Conservation (phyloP, 2,113 vertebrate genomes). For the Micromys minutus region DNA sequence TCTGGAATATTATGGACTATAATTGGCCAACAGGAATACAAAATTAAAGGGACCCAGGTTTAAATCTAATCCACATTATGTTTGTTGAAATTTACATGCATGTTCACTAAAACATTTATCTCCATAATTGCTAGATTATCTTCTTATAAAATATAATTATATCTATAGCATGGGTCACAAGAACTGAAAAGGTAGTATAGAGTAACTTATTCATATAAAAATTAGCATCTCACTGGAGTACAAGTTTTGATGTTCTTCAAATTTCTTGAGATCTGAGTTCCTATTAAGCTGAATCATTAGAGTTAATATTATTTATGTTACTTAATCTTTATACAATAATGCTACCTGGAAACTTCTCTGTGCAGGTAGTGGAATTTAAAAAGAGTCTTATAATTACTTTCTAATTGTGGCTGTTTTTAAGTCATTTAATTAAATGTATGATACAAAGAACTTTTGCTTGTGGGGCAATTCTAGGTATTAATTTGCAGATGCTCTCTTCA, state of each 20-base stretch:
- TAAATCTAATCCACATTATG: neutral
- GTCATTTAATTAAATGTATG: slow-evolving; percentile 36
- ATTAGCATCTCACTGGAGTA: neutral
- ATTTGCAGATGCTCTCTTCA: neutral
- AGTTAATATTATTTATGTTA: slow-evolving; percentile 8
- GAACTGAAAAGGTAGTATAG: neutral
- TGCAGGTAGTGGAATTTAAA: slow-evolving; percentile 37
- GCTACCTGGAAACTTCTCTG: neutral
- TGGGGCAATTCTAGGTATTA: neutral
- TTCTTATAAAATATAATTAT: neutral
- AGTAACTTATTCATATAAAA: neutral
- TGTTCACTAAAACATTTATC: neutral
- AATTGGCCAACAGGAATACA: neutral
- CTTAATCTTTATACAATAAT: slow-evolving; percentile 19
- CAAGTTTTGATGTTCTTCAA: slow-evolving; percentile 13
- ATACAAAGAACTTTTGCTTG: slow-evolving; percentile 3
- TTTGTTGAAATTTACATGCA: neutral
- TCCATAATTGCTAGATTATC: neutral
- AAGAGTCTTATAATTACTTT: slow-evolving; percentile 3
- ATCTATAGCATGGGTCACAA: neutral
- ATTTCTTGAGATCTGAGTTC: slow-evolving; percentile 18
- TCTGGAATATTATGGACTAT: neutral
- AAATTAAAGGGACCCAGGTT: neutral
- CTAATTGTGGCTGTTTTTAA: slow-evolving; percentile 22
- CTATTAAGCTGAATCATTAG: slow-evolving; percentile 44